A percentile compares a stretch with the other conserved stretches of the same genome.
Conservation (phyloP, 2,797 vertebrate species). For the Lates japonicus region DNA sequence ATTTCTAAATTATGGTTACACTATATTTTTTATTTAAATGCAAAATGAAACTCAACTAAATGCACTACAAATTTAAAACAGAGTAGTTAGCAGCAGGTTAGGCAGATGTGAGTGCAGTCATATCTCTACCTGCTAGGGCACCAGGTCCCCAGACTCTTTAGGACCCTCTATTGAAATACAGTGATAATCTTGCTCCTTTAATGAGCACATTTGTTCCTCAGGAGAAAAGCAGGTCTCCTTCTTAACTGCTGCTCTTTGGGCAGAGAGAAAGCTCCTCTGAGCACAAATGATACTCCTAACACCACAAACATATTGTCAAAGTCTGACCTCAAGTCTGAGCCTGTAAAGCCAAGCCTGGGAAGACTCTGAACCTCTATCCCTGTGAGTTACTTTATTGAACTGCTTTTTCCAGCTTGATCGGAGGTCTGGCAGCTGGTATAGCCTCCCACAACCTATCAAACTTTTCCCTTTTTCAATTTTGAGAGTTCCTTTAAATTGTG, state of each 20-base stretch:
- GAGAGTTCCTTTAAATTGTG: background rate
- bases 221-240: conserved; percentile 78
- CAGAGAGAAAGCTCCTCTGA: conserved; percentile 81
- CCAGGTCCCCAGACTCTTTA: conserved; percentile 70
- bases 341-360: conserved; percentile 59
- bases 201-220: conserved; percentile 85
- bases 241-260: conserved; percentile 79
- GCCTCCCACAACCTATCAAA: conserved; percentile 15
- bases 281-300: conserved; percentile 75
- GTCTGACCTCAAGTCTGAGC: conserved; percentile 72
- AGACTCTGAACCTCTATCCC: conserved; percentile 49
- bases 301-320: conserved; percentile 59
- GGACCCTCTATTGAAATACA: conserved; percentile 65
- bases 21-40: background rate
- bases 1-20: background rate
- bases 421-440: conserved; percentile 46
- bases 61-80: background rate
- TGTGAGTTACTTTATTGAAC: conserved; percentile 47
- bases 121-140: conserved; percentile 77
- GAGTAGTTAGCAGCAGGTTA: conserved; percentile 48
- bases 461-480: background rate
- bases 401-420: conserved; percentile 35
- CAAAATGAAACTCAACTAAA: background rate
- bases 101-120: conserved; percentile 80
- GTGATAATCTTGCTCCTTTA: conserved; percentile 86